Percentiles rank a stretch among this genome's conserved stretches.
Conservation (phyloP, 2,797 vertebrate species). For the Danionella dracula region DNA sequence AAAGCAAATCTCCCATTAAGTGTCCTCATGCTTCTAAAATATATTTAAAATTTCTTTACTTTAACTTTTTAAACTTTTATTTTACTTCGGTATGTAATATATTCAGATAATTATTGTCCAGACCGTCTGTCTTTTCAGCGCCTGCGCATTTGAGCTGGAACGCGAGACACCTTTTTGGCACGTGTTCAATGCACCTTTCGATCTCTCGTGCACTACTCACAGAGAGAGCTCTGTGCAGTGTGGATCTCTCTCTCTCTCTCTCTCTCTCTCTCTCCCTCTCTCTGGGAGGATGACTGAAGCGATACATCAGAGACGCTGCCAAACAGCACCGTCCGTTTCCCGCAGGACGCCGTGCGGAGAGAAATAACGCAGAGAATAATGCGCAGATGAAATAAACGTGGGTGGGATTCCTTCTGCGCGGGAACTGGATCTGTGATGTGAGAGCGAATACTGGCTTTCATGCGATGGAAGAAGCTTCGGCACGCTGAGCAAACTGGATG, state of each 20-base stretch:
- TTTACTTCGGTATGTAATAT: no score
- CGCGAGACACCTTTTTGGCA: not conserved
- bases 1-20: no score
- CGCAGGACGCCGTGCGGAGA: not conserved
- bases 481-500: not conserved
- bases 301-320: constrained; percentile 10
- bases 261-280: no score
- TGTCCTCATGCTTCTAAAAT: no score
- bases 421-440: not conserved
- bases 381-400: constrained; percentile 12
- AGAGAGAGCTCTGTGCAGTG: constrained; percentile 19
- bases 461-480: not conserved
- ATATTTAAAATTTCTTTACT: no score
- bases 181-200: not conserved
- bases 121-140: not conserved
- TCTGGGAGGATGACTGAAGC: not conserved
- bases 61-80: no score
- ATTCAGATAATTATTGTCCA: not conserved
- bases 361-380: not conserved
- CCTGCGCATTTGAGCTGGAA: not conserved
- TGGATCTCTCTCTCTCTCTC: not conserved
- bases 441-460: not conserved
- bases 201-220: not conserved
- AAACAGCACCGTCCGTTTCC: constrained; percentile 4
- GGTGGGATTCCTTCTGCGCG: not conserved